Percentiles rank a stretch among this genome's conserved stretches.
These are phyloP conservation scores for Dicrurus megarhynchus DNA, from an alignment of 2,113 vertebrate species.

Conservation along the genomic window DNA sequence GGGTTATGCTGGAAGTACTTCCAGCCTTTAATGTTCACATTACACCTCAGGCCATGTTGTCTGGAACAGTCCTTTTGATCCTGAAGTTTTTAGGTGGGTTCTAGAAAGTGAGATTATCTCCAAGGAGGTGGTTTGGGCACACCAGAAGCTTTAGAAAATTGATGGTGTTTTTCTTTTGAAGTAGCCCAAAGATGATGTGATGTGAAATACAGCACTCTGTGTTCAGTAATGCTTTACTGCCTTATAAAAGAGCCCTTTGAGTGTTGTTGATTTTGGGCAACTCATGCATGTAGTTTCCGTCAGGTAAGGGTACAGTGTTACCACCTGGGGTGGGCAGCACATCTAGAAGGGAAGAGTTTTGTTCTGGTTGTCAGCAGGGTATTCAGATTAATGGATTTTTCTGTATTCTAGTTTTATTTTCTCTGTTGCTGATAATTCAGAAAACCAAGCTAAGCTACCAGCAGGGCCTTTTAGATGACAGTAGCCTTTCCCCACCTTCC, in stretches of 20 bases:
- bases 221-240: neutral
- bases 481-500: neutral
- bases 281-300: fast-evolving
- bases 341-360: neutral
- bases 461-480: neutral
- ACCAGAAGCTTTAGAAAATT: neutral
- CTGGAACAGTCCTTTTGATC: neutral
- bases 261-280: neutral
- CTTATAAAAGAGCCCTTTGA: neutral
- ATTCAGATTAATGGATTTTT: neutral
- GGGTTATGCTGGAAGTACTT: neutral
- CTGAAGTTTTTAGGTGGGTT: neutral
- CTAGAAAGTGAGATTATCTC: neutral
- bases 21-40: neutral
- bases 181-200: neutral
- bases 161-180: neutral
- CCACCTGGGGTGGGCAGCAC: neutral
- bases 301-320: neutral
- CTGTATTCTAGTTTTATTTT: neutral
- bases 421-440: neutral
- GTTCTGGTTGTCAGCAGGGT: neutral
- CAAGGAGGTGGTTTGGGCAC: neutral
- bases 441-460: neutral
- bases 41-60: neutral
- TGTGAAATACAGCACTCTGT: neutral